Evolutionary conservation across 2,888 invertebrate genomes (phyloP).

Genomic region (Agriopis leucophaearia): DNA sequence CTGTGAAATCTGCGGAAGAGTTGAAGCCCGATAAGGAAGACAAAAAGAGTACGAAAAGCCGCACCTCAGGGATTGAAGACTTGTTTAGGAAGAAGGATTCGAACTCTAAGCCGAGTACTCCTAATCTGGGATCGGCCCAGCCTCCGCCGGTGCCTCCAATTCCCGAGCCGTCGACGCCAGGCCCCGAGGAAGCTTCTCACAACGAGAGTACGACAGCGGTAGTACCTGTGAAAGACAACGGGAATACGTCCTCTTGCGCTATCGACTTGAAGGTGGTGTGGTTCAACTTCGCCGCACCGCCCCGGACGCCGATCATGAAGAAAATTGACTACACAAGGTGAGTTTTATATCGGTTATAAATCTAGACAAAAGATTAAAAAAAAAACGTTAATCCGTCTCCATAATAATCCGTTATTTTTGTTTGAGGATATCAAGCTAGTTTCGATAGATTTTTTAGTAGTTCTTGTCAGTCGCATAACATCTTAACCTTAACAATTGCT

Average conservation of each 20-base stretch:
- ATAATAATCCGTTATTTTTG: no score
- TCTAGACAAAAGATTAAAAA: background rate
- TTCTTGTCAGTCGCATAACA: background rate
- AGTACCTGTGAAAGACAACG: constrained; percentile 87
- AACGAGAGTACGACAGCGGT: constrained; percentile 73
- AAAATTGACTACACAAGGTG: constrained; percentile 97
- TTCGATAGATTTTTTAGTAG: background rate
- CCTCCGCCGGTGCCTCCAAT: constrained; percentile 68
- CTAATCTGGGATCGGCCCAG: constrained; percentile 81
- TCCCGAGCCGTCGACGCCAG: constrained; percentile 70
- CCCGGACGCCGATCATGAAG: constrained; percentile 96
- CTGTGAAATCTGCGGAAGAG: constrained; percentile 81
- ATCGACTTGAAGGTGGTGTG: constrained; percentile 96
- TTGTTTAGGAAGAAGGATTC: constrained; percentile 85
- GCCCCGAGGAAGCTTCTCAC: constrained; percentile 72
- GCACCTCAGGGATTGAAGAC: constrained; percentile 80
- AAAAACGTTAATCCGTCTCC: background rate
- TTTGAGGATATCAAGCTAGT: no score
- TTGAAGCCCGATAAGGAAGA: constrained; percentile 72
- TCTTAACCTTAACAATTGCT: background rate
- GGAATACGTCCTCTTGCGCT: constrained; percentile 94
- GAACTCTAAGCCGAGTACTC: constrained; percentile 86
- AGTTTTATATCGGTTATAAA: constrained; percentile 10
- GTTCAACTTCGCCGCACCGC: constrained; percentile 99
- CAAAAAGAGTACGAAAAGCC: constrained; percentile 60